These are phyloP conservation scores for Pteropus rufus DNA, from an alignment of 2,797 vertebrate species.

Conservation along the genomic window DNA sequence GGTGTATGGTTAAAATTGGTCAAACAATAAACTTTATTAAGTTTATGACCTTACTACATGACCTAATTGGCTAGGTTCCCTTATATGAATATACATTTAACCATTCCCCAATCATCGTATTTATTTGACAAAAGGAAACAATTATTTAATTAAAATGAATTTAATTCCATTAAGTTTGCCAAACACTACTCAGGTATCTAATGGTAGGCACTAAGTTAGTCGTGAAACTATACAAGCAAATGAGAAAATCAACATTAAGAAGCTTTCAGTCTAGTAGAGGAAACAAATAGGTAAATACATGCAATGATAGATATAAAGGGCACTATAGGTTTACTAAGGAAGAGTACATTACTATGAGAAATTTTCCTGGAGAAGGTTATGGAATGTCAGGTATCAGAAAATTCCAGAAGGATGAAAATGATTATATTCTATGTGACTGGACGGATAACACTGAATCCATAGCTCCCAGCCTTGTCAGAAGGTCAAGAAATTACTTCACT, in stretches of 20 bases:
- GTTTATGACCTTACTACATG: not conserved
- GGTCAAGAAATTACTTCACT: not conserved
- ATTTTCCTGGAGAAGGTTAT: not conserved
- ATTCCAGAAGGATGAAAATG: not conserved
- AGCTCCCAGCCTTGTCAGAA: not conserved
- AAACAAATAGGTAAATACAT: not conserved
- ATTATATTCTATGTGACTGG: not conserved
- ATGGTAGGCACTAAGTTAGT: not conserved
- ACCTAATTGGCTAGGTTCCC: not conserved
- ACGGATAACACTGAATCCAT: not conserved
- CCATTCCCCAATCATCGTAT: not conserved
- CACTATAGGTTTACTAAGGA: not conserved
- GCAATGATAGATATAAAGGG: not conserved
- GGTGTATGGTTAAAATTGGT: not conserved
- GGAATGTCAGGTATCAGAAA: not conserved
- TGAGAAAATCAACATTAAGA: not conserved
- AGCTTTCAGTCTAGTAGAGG: not conserved
- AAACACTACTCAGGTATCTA: not conserved
- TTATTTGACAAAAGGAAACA: not conserved
- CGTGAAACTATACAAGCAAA: not conserved
- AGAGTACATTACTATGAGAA: not conserved
- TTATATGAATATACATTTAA: not conserved
- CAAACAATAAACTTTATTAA: not conserved
- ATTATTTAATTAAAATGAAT: constrained; percentile 7
- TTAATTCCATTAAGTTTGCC: not conserved